Percentiles rank a stretch among this genome's conserved stretches.
Evolutionary conservation across 2,888 invertebrate genomes (phyloP).

Genomic region (Sminthurides aquaticus): DNA sequence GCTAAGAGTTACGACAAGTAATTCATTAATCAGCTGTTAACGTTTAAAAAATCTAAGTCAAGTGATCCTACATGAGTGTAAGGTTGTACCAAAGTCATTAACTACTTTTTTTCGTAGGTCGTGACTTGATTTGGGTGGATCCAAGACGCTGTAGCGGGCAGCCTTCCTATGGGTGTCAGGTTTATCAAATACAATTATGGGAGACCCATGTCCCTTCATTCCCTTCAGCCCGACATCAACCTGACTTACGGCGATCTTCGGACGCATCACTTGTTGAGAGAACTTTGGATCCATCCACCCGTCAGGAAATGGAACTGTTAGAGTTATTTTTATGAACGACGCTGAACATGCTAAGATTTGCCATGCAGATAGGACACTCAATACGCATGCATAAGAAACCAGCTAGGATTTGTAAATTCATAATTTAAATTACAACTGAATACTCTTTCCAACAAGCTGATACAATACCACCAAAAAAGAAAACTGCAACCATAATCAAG

Average conservation of each 20-base stretch:
- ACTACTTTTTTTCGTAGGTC: not conserved
- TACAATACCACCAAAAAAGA: no score
- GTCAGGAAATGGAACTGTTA: conserved; percentile 38
- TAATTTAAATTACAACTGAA: no score
- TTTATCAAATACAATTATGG: conserved; percentile 38
- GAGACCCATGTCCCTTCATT: conserved; percentile 26
- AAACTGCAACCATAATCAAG: no score
- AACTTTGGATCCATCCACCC: conserved; percentile 39
- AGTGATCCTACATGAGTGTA: not conserved
- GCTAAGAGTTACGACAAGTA: no score
- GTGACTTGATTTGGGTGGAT: conserved; percentile 31
- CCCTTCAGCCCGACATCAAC: conserved; percentile 24
- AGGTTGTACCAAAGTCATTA: not conserved
- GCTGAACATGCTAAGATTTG: no score
- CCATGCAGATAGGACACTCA: no score
- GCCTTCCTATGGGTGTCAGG: conserved; percentile 31
- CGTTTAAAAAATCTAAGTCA: not conserved
- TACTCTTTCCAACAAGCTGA: no score
- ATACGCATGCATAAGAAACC: no score
- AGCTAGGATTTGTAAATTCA: no score
- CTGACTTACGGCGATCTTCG: conserved; percentile 22
- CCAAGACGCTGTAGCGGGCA: conserved; percentile 40
- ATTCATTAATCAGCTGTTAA: no score
- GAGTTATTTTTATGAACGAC: not conserved
- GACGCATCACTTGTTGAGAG: conserved; percentile 14